Evolutionary conservation across 1,140 invertebrate genomes (phyloP).

Genomic region (Gryon sp.): DNA sequence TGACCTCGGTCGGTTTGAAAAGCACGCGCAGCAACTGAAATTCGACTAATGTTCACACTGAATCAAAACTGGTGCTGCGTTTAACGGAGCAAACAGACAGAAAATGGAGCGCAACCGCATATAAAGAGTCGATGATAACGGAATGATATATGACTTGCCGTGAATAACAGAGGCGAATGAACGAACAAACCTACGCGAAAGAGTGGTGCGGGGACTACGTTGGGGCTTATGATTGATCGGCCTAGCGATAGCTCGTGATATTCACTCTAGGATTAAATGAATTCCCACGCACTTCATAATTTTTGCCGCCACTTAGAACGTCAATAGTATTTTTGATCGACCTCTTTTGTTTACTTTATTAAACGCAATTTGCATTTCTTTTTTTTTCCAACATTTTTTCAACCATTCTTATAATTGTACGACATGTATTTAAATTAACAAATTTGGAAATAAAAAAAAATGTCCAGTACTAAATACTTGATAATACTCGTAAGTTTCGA

Average conservation of each 20-base stretch:
- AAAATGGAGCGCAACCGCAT: slow-evolving; percentile 80
- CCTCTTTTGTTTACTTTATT: background rate
- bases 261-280: slow-evolving; percentile 78
- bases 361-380: too few relatives aligned
- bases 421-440: too few relatives aligned
- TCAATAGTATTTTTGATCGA: slow-evolving; percentile 5
- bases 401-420: too few relatives aligned
- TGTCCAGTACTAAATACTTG: too few relatives aligned
- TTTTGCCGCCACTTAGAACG: slow-evolving; percentile 55
- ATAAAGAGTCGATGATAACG: slow-evolving; percentile 81
- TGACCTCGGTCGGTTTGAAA: slow-evolving; percentile 62
- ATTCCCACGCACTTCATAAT: slow-evolving; percentile 77
- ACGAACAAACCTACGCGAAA: slow-evolving; percentile 60
- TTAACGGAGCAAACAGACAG: slow-evolving; percentile 80
- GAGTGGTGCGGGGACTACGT: slow-evolving; percentile 56
- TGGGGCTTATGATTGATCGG: slow-evolving; percentile 76
- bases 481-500: too few relatives aligned
- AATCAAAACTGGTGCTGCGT: slow-evolving; percentile 74
- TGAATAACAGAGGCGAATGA: slow-evolving; percentile 71
- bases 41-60: slow-evolving; percentile 77
- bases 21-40: slow-evolving; percentile 70
- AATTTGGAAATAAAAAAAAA: too few relatives aligned
- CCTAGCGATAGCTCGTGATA: slow-evolving; percentile 76
- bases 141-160: slow-evolving; percentile 79
- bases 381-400: too few relatives aligned